Base-by-base conservation (phyloP, 2,113 vertebrate species). In the Python bivittatus region DNA sequence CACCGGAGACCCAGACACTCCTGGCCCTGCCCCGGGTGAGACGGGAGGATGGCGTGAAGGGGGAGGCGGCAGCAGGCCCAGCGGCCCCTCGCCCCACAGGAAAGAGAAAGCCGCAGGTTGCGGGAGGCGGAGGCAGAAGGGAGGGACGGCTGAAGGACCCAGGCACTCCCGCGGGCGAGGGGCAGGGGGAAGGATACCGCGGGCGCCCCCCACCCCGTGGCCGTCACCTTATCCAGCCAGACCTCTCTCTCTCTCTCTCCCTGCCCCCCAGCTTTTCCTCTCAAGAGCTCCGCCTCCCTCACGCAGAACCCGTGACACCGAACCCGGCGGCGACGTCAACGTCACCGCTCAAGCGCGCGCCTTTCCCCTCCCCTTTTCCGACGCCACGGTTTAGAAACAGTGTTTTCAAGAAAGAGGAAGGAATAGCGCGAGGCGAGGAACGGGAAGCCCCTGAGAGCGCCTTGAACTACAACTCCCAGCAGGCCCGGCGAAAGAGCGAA, bases 281-380 rank as follows among this genome's bases (percentile, higher is more conserved):
- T 94, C 91, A 42, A 90, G 92, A 91, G 90, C 91, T 91, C 91
- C 95, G 3, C 95, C 95, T 90, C 93, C 27, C 42, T 0, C 42
- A 93, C 93, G 61, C 94, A 91, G 91, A 93, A 93, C 93, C 90
- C 93, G 87, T 95, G 94, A 94, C 93, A 25, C 10, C 5, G 86
- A 60, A 33, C 9, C 11, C 25, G 22, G 54, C 44, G 11, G 42
- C 17, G 13, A 10, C 54, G 42, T 27, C 12, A 1, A 53, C 88
- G 89, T 90, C 56, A 23, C 1, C 29, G 15, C 25, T 12, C 23
- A 42, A 79, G 72, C 72, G 72, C 72, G 17, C 17, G 72, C 33
- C 33, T 38, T 17, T 17, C 64, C n/a, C 13, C 6, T 1, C 68
- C 68, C 33, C 17, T 22, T 2, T 42, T 79, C 33, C 17, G 33